Conservation (phyloP, 2,888 invertebrate species). For the Serrognathus titanus region DNA sequence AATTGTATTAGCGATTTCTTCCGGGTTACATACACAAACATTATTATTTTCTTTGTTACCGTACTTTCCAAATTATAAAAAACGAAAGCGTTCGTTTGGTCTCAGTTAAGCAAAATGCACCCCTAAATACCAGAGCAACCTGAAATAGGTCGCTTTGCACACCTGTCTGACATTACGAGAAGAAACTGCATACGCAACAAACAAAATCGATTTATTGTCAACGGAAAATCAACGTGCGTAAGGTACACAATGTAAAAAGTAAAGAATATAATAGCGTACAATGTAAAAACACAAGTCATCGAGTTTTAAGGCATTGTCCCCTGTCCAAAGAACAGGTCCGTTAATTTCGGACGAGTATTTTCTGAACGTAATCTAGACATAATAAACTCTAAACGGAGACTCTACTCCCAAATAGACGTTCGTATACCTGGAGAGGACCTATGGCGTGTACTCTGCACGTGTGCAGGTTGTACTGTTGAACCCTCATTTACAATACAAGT, state of each 20-base stretch:
- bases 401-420: not conserved
- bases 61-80: too few relatives aligned
- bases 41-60: too few relatives aligned
- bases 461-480: slow-evolving; percentile 5
- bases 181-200: not conserved
- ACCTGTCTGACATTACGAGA: too few relatives aligned
- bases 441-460: slow-evolving; percentile 5
- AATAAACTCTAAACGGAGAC: slow-evolving; percentile 21
- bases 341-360: slow-evolving; percentile 27
- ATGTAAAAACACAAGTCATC: slow-evolving; percentile 39
- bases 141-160: too few relatives aligned
- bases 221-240: slow-evolving; percentile 41
- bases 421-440: slow-evolving; percentile 5
- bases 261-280: slow-evolving; percentile 30
- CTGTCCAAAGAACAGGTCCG: slow-evolving; percentile 30
- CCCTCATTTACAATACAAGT: slow-evolving; percentile 2
- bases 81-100: too few relatives aligned
- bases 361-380: slow-evolving; percentile 23
- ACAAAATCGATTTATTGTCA: slow-evolving; percentile 41
- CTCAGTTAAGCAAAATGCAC: too few relatives aligned
- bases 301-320: slow-evolving; percentile 28
- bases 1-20: too few relatives aligned
- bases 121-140: too few relatives aligned
- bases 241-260: slow-evolving; percentile 33
- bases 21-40: too few relatives aligned